A percentile compares a stretch with the other conserved stretches of the same genome.
These are phyloP conservation scores for Pangasius sanitwongsei DNA, from an alignment of 2,797 vertebrate species.

Conservation along the genomic window DNA sequence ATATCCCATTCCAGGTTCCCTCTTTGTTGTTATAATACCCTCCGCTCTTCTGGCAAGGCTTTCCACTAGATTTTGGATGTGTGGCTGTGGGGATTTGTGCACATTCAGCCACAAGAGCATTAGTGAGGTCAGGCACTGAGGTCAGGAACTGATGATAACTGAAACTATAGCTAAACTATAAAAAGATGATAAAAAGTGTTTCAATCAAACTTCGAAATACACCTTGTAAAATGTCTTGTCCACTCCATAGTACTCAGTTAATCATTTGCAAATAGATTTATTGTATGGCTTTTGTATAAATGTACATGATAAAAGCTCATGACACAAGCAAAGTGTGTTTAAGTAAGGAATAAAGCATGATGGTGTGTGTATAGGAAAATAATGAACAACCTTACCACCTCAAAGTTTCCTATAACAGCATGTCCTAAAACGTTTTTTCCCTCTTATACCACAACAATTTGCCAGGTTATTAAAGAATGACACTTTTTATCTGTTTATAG, in stretches of 20 bases:
- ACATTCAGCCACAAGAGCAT: neutral
- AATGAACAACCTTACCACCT: neutral
- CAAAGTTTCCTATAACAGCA: neutral
- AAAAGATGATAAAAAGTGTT: neutral
- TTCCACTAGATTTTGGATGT: neutral
- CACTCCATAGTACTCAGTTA: neutral
- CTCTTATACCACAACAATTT: neutral
- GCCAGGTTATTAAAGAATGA: neutral
- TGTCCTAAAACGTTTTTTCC: neutral
- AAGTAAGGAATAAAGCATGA: neutral
- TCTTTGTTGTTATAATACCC: neutral
- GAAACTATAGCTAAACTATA: neutral
- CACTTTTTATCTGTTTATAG: neutral
- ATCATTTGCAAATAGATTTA: neutral
- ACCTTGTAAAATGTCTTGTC: neutral
- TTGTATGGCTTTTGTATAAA: neutral
- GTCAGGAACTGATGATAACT: neutral
- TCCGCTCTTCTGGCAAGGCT: neutral
- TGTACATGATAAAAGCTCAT: neutral
- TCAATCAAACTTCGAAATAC: neutral
- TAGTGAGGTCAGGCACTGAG: neutral
- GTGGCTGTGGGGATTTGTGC: neutral
- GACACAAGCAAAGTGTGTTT: neutral
- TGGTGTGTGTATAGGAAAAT: neutral
- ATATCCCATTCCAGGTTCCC: neutral